phyloP scores from a whole-genome alignment of 2,888 invertebrate species.

The Drosophila histrio region DNA sequence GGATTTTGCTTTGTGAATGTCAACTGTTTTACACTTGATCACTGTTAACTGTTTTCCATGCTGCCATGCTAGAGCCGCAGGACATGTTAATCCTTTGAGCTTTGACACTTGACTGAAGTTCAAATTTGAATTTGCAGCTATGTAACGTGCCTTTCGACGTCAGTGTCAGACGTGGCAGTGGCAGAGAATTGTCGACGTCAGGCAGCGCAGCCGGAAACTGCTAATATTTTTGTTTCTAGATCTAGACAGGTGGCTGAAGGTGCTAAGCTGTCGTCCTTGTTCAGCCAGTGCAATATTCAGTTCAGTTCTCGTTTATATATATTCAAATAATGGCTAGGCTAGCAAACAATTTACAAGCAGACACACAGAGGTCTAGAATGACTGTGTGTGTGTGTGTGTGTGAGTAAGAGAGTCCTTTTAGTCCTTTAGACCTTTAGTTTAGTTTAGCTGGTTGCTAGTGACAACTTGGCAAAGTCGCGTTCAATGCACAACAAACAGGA shows the following conservation, averaged over 20 bases:
- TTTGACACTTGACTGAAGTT: slow-evolving; percentile 82
- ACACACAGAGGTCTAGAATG: background rate
- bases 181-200: slow-evolving; percentile 17
- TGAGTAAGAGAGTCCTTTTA: slow-evolving; percentile 19
- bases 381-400: background rate
- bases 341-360: slow-evolving; percentile 42
- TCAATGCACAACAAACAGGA: slow-evolving; percentile 66
- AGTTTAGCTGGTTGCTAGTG: slow-evolving; percentile 52
- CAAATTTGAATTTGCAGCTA: slow-evolving; percentile 77
- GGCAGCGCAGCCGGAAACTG: slow-evolving; percentile 63
- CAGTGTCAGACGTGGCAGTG: slow-evolving; percentile 6
- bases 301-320: slow-evolving; percentile 9
- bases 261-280: slow-evolving; percentile 68
- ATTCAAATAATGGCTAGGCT: slow-evolving; percentile 47
- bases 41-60: slow-evolving; percentile 7
- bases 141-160: slow-evolving; percentile 62
- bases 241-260: slow-evolving; percentile 65
- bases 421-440: too few relatives aligned
- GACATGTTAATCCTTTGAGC: slow-evolving; percentile 84
- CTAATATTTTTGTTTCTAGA: slow-evolving; percentile 65
- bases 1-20: background rate
- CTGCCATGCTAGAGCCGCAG: slow-evolving; percentile 62
- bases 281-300: slow-evolving; percentile 32
- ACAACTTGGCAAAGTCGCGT: slow-evolving; percentile 48
- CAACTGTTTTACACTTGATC: slow-evolving; percentile 19